Evolutionary conservation across 2,113 vertebrate genomes (phyloP).

Genomic region (Nestor notabilis): DNA sequence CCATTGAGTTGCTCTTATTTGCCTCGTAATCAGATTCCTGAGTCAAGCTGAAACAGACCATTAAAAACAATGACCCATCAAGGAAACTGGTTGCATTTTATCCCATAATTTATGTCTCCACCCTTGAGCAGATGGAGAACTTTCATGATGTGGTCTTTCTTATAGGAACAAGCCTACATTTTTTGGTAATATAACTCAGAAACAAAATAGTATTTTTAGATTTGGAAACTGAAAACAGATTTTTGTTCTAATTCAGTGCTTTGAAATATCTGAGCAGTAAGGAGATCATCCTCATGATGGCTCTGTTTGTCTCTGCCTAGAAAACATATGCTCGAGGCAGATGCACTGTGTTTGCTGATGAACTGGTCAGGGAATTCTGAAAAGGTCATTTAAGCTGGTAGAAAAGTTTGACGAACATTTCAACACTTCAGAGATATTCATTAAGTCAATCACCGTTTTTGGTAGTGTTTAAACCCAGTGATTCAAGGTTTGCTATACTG

Average conservation of each 20-base stretch:
- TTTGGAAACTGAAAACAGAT: neutral
- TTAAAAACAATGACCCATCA: neutral
- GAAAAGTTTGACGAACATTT: neutral
- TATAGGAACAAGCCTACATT: neutral
- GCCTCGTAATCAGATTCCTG: neutral
- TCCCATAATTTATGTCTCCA: neutral
- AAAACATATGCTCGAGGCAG: neutral
- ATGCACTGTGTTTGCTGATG: neutral
- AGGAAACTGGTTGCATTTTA: neutral
- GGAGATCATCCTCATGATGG: neutral
- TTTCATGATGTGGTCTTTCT: neutral
- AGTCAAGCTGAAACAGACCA: neutral
- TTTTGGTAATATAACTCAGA: neutral
- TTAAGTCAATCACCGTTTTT: neutral
- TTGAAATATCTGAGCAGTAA: neutral
- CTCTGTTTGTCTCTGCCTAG: neutral
- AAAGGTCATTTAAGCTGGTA: neutral
- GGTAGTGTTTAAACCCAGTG: neutral
- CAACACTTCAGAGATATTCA: neutral
- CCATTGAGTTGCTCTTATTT: neutral
- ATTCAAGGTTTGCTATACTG: neutral
- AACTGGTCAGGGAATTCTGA: neutral
- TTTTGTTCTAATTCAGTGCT: neutral
- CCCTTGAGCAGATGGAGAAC: neutral
- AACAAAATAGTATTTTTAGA: neutral